phyloP scores from a whole-genome alignment of 2,797 vertebrate species.

The Pitangus sulphuratus region DNA sequence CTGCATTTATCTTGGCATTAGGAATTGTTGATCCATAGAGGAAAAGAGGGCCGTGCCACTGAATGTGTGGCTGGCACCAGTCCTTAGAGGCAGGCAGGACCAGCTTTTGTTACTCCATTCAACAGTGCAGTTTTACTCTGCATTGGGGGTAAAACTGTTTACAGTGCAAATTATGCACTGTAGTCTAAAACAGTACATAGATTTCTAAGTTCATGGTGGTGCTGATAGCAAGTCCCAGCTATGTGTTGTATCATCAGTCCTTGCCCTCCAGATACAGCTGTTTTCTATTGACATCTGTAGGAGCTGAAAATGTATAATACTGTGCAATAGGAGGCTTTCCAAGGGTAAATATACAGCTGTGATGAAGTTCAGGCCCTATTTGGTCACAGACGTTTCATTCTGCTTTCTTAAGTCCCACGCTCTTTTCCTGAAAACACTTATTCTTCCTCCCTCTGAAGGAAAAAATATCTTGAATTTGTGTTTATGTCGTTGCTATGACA shows the following conservation, averaged over 20 bases:
- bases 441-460: constrained; percentile 36
- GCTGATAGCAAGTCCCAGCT: not conserved
- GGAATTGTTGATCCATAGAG: not conserved
- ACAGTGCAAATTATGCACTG: rapidly evolving
- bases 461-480: constrained; percentile 58
- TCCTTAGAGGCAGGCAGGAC: not conserved
- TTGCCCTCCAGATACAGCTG: not conserved
- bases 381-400: constrained; percentile 59
- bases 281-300: constrained; percentile 32
- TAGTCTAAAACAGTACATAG: not conserved
- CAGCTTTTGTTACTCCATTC: not conserved
- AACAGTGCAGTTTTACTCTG: not conserved
- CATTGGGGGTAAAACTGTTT: rapidly evolving
- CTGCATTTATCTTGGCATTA: not conserved
- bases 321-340: not conserved
- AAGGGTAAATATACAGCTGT: not conserved
- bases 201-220: not conserved
- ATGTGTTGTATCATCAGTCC: not conserved
- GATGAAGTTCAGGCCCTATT: not conserved
- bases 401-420: constrained; percentile 59
- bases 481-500: constrained; percentile 78
- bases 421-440: constrained; percentile 54
- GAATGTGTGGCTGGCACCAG: not conserved
- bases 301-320: not conserved
- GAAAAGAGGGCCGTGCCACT: not conserved